Base-by-base conservation (phyloP, 2,113 vertebrate genomes). In the Muntiacus muntjak region DNA sequence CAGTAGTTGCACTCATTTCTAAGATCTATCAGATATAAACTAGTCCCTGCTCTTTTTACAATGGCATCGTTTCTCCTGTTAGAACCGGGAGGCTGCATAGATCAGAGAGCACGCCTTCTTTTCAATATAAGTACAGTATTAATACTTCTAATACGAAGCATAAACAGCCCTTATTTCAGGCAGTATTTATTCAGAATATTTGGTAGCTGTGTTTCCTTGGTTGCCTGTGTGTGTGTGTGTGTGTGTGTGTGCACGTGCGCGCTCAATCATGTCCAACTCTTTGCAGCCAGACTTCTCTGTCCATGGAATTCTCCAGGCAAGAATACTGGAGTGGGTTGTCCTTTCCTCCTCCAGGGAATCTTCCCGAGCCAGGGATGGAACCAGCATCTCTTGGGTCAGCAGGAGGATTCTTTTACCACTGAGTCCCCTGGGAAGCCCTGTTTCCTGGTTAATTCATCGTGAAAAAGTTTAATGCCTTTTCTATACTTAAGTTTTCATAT, bases 211-310 rank as follows among this genome's bases (percentile, higher is more conserved):
- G 5, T 84, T 78, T 43, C 71, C 36, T 76, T 76, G 71, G 36
- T 76, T 0, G 5, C 23, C 1, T 36, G n/a, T 36, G n/a, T 11
- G 12, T 60, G 58, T 6, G 25, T 5, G 23, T 0, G n/a, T 11
- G 12, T 60, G 58, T 6, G 25, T 5, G 23, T 0, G 12, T 5
- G 33, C 17, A 0, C 0, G 0, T 9, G 12, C 47, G 3, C 7
- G 10, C 28, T 76, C 40, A 76, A 1, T 43, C 21, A 10, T 76
- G 71, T 76, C 23, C 71, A 26, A 13, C 36, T 76, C 71, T 40
- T 40, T 43, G 71, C 36, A 26, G 23, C 23, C 36, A 43, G 40
- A 26, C 23, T 76, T 15, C 71, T 43, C 71, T 43, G 23, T 43
- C 40, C 40, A 43, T 74, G n/a, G 36, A 26, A 43, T 76, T 76